Evolutionary conservation across 2,888 invertebrate species (phyloP).

Genomic region (Cerastis rubricosa): DNA sequence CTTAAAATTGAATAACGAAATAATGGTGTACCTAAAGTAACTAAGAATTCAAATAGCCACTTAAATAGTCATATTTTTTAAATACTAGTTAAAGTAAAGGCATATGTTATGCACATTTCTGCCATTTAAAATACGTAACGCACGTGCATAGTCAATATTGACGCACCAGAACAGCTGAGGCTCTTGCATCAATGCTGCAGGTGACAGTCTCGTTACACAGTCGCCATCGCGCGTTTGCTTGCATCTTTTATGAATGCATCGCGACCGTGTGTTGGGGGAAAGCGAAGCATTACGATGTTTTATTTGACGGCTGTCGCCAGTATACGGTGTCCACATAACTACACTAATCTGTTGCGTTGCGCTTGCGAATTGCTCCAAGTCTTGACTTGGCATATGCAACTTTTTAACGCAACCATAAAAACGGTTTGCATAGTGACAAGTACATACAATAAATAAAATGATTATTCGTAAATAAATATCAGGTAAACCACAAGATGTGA

Average conservation of each 20-base stretch:
- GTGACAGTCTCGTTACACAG: conserved; percentile 14
- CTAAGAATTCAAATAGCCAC: neutral
- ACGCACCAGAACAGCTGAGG: neutral
- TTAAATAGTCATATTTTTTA: conserved; percentile 12
- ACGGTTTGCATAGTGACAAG: neutral
- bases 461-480: conserved; percentile 27
- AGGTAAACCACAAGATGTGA: conserved; percentile 42
- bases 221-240: conserved; percentile 23
- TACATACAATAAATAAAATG: conserved; percentile 8
- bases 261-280: conserved; percentile 28
- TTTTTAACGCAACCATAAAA: conserved; percentile 17
- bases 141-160: neutral
- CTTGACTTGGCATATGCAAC: conserved; percentile 4
- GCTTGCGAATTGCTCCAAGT: conserved; percentile 10
- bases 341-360: conserved; percentile 5
- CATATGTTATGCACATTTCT: neutral
- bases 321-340: conserved; percentile 5
- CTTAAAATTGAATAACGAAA: conserved; percentile 14
- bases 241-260: conserved; percentile 32
- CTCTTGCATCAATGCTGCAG: conserved; percentile 20
- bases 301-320: conserved; percentile 19
- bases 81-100: neutral
- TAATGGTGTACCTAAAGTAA: neutral
- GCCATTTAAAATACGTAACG: conserved; percentile 5
- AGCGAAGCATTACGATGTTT: conserved; percentile 22